phyloP scores from a whole-genome alignment of 2,888 invertebrate species.

The Rhimphoctona megacephalus region DNA sequence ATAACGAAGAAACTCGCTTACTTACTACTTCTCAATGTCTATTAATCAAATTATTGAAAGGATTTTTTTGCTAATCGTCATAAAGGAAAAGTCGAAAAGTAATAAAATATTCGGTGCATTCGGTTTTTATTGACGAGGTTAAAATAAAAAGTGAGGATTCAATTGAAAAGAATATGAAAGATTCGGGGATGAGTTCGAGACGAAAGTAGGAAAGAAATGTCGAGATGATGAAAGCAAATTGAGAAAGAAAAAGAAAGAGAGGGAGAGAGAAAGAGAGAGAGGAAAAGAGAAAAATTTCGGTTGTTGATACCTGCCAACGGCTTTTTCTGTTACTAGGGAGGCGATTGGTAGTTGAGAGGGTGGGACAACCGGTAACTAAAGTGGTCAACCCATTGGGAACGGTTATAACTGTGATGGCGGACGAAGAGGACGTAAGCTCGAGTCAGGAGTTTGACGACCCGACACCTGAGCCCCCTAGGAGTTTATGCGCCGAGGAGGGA shows the following conservation, averaged over 20 bases:
- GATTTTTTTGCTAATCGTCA: not conserved
- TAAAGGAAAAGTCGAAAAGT: not conserved
- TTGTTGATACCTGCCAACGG: conserved; percentile 91
- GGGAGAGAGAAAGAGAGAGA: conserved; percentile 60
- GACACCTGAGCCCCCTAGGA: conserved; percentile 77
- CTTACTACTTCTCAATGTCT: conserved; percentile 7
- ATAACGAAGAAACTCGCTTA: conserved; percentile 30
- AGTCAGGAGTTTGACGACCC: conserved; percentile 79
- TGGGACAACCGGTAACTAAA: conserved; percentile 87
- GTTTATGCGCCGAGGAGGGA: conserved; percentile 82
- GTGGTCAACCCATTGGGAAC: conserved; percentile 92
- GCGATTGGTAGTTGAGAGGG: conserved; percentile 85
- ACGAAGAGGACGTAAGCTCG: conserved; percentile 82
- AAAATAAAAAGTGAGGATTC: not conserved
- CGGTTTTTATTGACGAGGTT: not conserved
- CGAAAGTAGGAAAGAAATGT: conserved; percentile 58
- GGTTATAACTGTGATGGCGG: conserved; percentile 87
- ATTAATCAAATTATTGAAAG: not conserved
- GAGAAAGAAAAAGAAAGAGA: conserved; percentile 65
- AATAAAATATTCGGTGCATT: not conserved
- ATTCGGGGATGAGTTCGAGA: not conserved
- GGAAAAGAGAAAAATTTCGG: conserved; percentile 60
- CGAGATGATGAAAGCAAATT: conserved; percentile 62
- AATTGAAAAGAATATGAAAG: not conserved
- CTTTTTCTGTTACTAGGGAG: conserved; percentile 92